Percentiles rank a stretch among this genome's conserved stretches.
These are phyloP conservation scores for Drosophila navojoa DNA, from an alignment of 1,140 invertebrate genomes.

Conservation along the genomic window DNA sequence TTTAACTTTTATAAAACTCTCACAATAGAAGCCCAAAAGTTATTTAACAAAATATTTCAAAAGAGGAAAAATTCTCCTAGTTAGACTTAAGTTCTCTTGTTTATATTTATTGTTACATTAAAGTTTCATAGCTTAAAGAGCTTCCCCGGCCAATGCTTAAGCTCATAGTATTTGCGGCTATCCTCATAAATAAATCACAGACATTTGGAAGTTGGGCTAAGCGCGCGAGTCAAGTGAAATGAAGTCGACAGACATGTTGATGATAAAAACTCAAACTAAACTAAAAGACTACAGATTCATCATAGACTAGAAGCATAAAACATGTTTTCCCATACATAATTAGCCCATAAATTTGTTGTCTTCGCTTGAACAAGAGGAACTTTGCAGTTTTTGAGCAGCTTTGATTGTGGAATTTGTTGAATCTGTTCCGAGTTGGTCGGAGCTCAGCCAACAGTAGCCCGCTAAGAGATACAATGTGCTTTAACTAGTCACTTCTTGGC, in stretches of 20 bases:
- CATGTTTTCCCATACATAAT: constrained; percentile 72
- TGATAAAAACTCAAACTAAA: constrained; percentile 39
- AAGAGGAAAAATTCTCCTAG: too few species aligned
- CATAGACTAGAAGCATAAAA: constrained; percentile 54
- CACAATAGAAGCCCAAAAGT: too few species aligned
- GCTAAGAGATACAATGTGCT: constrained; percentile 3
- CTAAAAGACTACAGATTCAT: constrained; percentile 42
- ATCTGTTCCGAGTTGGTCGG: constrained; percentile 23
- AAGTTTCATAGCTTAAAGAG: neutral
- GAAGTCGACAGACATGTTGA: constrained; percentile 15
- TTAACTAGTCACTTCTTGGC: constrained; percentile 38
- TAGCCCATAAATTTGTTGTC: constrained; percentile 63
- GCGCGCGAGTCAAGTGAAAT: too few species aligned
- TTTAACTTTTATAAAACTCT: too few species aligned
- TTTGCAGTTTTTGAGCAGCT: constrained; percentile 30
- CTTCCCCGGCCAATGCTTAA: neutral
- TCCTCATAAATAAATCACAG: constrained; percentile 49
- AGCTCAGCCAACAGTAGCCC: neutral
- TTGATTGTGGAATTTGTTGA: constrained; percentile 15
- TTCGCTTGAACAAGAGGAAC: constrained; percentile 36
- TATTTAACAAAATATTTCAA: too few species aligned
- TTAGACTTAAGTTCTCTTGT: too few species aligned
- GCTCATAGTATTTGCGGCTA: neutral
- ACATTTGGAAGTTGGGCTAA: constrained; percentile 3
- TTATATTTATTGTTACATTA: too few species aligned